Percentiles rank a stretch among this genome's conserved stretches.
Evolutionary conservation across 2,888 invertebrate species (phyloP).

Genomic region (Steinernema scapterisci): DNA sequence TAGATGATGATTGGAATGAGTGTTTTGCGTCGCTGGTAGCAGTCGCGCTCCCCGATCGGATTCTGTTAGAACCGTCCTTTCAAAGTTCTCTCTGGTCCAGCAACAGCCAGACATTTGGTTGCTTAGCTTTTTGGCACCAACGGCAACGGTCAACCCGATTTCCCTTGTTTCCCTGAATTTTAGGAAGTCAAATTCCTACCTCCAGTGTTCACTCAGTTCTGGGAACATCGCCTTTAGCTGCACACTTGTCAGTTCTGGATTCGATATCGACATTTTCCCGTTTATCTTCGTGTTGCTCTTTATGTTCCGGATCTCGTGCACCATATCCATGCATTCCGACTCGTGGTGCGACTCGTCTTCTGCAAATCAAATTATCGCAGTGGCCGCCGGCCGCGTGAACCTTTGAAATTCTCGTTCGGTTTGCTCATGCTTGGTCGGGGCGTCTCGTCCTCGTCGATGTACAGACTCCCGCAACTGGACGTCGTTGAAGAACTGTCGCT

Average conservation of each 20-base stretch:
- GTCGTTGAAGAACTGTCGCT: neutral
- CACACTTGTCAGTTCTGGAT: constrained; percentile 59
- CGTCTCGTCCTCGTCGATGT: constrained; percentile 6
- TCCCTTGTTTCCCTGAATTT: constrained; percentile 29
- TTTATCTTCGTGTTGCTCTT: constrained; percentile 1
- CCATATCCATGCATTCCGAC: constrained; percentile 20
- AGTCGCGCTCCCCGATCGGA: neutral
- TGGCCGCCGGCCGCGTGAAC: neutral
- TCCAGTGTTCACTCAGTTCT: constrained; percentile 64
- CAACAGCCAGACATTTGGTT: neutral
- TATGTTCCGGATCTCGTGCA: neutral
- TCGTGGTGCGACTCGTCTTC: constrained; percentile 10
- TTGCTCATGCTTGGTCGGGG: neutral
- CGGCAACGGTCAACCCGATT: too few relatives aligned
- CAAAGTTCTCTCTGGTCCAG: neutral
- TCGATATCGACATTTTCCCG: constrained; percentile 57
- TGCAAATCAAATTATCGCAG: neutral
- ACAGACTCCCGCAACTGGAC: constrained; percentile 8
- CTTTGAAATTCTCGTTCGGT: neutral
- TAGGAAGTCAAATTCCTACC: constrained; percentile 43
- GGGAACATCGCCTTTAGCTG: constrained; percentile 63
- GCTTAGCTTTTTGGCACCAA: constrained; percentile 12
- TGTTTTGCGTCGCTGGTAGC: constrained; percentile 7
- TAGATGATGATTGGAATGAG: constrained; percentile 12
- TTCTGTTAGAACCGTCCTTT: too few relatives aligned